These are phyloP conservation scores for Oryzias melastigma DNA, from an alignment of 2,113 vertebrate genomes.

Conservation along the genomic window DNA sequence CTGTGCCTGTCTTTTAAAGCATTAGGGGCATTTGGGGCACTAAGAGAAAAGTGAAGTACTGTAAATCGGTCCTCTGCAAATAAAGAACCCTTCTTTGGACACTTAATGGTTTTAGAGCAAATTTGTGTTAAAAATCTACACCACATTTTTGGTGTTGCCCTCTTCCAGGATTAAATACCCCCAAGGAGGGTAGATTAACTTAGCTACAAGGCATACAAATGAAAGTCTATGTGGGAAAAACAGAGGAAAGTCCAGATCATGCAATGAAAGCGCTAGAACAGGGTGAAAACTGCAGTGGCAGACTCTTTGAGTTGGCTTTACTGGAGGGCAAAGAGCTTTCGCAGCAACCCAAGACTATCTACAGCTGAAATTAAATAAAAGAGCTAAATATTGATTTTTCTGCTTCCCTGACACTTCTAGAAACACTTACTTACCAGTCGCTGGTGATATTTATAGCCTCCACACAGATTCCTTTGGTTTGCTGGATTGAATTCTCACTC, in stretches of 20 bases:
- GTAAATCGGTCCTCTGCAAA: too few species aligned
- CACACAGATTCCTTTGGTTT: constrained; percentile 51
- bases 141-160: constrained; percentile 29
- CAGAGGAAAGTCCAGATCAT: not conserved
- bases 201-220: not conserved
- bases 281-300: constrained; percentile 4
- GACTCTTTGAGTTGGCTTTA: constrained; percentile 3
- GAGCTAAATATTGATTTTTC: constrained; percentile 60
- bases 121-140: not conserved
- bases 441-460: constrained; percentile 57
- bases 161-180: not conserved
- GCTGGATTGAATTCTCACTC: constrained; percentile 70
- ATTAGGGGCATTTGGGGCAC: too few species aligned
- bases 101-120: constrained; percentile 15
- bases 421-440: constrained; percentile 50
- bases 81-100: not conserved
- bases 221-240: not conserved
- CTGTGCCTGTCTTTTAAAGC: too few species aligned
- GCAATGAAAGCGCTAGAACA: constrained; percentile 2
- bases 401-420: constrained; percentile 41
- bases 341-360: not conserved
- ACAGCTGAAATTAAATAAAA: constrained; percentile 11
- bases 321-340: constrained; percentile 2
- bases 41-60: too few species aligned
- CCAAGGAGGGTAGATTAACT: too few species aligned